These are phyloP conservation scores for Himalopsyche anomala DNA, from an alignment of 2,888 invertebrate species.

Conservation along the genomic window DNA sequence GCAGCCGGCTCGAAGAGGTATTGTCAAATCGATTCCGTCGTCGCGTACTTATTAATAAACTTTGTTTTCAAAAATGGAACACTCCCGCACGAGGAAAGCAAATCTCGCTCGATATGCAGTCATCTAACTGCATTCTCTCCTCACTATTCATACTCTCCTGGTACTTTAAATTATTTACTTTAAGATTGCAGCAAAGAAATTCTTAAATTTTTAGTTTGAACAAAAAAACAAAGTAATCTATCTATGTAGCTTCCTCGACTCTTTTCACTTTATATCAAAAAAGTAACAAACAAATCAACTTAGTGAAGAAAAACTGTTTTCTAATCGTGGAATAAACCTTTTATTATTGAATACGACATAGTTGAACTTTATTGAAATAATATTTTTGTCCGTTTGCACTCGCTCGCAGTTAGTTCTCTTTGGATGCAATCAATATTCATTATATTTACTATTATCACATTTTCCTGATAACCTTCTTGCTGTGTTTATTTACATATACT, in stretches of 20 bases:
- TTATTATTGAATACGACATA: too few species aligned
- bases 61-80: slow-evolving; percentile 46
- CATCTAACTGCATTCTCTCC: background rate
- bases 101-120: slow-evolving; percentile 18
- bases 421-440: too few species aligned
- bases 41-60: background rate
- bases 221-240: too few species aligned
- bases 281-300: too few species aligned
- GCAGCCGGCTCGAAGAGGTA: slow-evolving; percentile 48
- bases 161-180: background rate
- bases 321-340: too few species aligned
- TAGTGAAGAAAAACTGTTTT: too few species aligned
- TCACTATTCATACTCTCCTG: background rate
- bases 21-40: slow-evolving; percentile 52
- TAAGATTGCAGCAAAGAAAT: background rate
- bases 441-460: background rate
- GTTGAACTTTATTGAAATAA: too few species aligned
- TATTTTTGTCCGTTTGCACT: too few species aligned
- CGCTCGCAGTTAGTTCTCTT: too few species aligned
- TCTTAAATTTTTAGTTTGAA: too few species aligned
- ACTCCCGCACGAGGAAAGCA: slow-evolving; percentile 46
- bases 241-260: too few species aligned
- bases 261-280: too few species aligned
- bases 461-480: background rate
- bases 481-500: slow-evolving; percentile 12